phyloP scores from a whole-genome alignment of 2,797 vertebrate species.

The Periparus ater region DNA sequence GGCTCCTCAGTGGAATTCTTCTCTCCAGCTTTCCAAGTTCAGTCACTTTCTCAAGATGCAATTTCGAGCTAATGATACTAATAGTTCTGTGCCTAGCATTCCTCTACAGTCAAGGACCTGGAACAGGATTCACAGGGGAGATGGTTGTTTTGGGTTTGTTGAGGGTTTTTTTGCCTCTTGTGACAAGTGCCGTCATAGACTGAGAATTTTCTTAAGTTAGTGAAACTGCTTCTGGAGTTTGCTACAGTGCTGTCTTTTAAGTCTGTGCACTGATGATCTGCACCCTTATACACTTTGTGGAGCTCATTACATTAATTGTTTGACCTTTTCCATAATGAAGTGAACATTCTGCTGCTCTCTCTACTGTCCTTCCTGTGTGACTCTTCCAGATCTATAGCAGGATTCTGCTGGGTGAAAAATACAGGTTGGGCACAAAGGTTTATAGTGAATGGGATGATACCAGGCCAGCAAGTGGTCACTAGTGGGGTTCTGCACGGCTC shows the following conservation, averaged over 20 bases:
- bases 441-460: neutral
- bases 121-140: constrained; percentile 17
- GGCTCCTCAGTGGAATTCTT: constrained; percentile 10
- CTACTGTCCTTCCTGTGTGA: neutral
- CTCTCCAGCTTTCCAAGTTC: constrained; percentile 10
- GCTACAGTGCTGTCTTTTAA: neutral
- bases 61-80: constrained; percentile 12
- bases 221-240: neutral
- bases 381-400: neutral
- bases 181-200: neutral
- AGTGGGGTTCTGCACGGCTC: rapidly evolving
- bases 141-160: neutral
- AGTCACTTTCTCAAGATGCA: constrained; percentile 22
- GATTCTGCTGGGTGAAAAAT: neutral
- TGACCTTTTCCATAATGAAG: constrained; percentile 15
- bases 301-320: neutral
- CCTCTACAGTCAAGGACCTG: neutral
- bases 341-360: neutral
- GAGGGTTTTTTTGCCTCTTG: neutral
- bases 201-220: neutral
- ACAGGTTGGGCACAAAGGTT: neutral
- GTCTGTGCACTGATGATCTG: neutral
- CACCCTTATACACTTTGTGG: neutral
- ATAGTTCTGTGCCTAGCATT: neutral
- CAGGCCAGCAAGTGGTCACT: rapidly evolving